Conservation (phyloP, 2,888 invertebrate genomes). For the Apoderus coryli region DNA sequence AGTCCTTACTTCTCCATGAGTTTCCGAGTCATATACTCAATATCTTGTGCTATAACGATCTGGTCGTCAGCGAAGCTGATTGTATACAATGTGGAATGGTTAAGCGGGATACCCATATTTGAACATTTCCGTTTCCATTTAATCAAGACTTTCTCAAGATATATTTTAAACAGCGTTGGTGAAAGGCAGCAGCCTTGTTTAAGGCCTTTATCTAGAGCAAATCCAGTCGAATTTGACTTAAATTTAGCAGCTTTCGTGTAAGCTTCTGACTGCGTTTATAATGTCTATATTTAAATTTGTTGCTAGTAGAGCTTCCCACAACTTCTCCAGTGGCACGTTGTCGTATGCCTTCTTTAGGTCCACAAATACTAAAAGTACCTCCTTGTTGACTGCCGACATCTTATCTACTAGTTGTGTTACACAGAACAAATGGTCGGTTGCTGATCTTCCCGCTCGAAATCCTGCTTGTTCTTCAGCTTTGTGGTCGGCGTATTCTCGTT, state of each 20-base stretch:
- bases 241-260: too few relatives aligned
- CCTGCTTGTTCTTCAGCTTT: constrained; percentile 6
- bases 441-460: constrained; percentile 6
- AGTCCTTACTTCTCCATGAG: neutral
- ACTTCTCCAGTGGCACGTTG: too few relatives aligned
- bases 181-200: constrained; percentile 1
- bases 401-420: neutral
- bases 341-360: constrained; percentile 7
- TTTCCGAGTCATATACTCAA: neutral
- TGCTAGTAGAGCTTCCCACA: constrained; percentile 2
- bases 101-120: neutral
- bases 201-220: too few relatives aligned
- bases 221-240: too few relatives aligned
- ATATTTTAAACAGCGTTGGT: constrained; percentile 1
- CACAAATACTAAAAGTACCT: constrained; percentile 7
- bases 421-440: constrained; percentile 4
- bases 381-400: constrained; percentile 7
- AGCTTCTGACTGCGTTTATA: too few relatives aligned
- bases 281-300: too few relatives aligned
- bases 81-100: neutral
- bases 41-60: constrained; percentile 1
- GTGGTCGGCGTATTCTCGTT: constrained; percentile 6
- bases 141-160: neutral
- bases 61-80: neutral
- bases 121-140: neutral